Evolutionary conservation across 30 jellyfish, hydroid and myxozoan species (phyloP).

Genomic region (Cassiopea andromeda): DNA sequence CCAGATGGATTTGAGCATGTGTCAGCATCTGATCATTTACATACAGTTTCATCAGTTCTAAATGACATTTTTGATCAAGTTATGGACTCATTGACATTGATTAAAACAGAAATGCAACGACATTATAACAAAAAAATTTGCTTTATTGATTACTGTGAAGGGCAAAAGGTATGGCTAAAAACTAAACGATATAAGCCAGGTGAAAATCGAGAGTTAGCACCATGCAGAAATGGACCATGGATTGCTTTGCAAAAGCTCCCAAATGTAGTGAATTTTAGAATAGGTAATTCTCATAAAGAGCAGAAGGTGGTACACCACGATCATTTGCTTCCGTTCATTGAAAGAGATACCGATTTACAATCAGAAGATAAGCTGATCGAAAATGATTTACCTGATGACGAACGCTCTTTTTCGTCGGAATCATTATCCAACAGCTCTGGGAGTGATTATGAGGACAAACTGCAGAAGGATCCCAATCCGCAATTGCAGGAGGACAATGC

Average conservation of each 20-base stretch:
- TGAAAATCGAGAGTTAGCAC: slow-evolving; percentile 52
- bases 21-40: slow-evolving; percentile 36
- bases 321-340: slow-evolving; percentile 18
- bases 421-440: neutral
- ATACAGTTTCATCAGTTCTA: slow-evolving; percentile 4
- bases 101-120: slow-evolving; percentile 9
- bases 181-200: slow-evolving; percentile 23
- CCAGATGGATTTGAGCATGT: slow-evolving; percentile 17
- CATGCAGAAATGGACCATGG: slow-evolving; percentile 66
- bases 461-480: slow-evolving; percentile 2
- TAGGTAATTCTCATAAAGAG: slow-evolving; percentile 41
- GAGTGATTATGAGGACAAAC: neutral
- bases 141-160: slow-evolving; percentile 4
- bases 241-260: slow-evolving; percentile 34
- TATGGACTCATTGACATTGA: slow-evolving; percentile 3
- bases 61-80: slow-evolving; percentile 17
- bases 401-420: neutral
- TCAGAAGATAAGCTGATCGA: neutral
- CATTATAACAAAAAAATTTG: neutral
- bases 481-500: neutral
- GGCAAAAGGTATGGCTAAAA: slow-evolving; percentile 33
- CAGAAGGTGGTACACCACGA: slow-evolving; percentile 59
- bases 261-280: slow-evolving; percentile 63
- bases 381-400: slow-evolving; percentile 4
- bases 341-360: slow-evolving; percentile 3